Evolutionary conservation across 2,797 vertebrate genomes (phyloP).

Genomic region (Pagetopsis macropterus): DNA sequence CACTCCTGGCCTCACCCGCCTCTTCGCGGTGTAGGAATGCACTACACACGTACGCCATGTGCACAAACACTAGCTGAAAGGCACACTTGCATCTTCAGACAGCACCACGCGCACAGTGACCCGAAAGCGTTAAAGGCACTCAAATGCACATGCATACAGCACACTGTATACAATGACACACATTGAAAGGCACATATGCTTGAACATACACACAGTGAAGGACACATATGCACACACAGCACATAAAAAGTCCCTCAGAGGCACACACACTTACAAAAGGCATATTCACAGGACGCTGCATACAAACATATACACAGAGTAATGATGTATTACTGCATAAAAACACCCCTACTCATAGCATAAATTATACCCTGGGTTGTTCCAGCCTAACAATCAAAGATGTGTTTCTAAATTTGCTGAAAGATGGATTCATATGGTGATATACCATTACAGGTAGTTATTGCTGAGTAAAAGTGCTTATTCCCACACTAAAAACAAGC

Average conservation of each 20-base stretch:
- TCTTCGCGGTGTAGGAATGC: constrained; percentile 44
- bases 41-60: constrained; percentile 18
- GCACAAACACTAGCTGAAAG: constrained; percentile 46
- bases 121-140: constrained; percentile 52
- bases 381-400: constrained; percentile 35
- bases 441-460: constrained; percentile 25
- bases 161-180: constrained; percentile 36
- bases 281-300: constrained; percentile 22
- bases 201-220: constrained; percentile 6
- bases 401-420: constrained; percentile 35
- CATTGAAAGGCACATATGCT: constrained; percentile 43
- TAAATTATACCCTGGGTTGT: constrained; percentile 21
- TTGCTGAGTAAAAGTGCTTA: constrained; percentile 15
- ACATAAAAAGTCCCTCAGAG: constrained; percentile 38
- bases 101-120: constrained; percentile 25
- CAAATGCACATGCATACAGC: constrained; percentile 24
- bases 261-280: constrained; percentile 26
- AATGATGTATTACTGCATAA: constrained; percentile 43
- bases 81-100: constrained; percentile 31
- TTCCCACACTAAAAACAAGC: constrained; percentile 20
- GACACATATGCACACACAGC: constrained; percentile 11
- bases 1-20: constrained; percentile 44
- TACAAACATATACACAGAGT: constrained; percentile 32
- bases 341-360: constrained; percentile 19
- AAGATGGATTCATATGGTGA: constrained; percentile 28